Base-by-base conservation (phyloP, 2,888 invertebrate species). In the Elysia crispata region DNA sequence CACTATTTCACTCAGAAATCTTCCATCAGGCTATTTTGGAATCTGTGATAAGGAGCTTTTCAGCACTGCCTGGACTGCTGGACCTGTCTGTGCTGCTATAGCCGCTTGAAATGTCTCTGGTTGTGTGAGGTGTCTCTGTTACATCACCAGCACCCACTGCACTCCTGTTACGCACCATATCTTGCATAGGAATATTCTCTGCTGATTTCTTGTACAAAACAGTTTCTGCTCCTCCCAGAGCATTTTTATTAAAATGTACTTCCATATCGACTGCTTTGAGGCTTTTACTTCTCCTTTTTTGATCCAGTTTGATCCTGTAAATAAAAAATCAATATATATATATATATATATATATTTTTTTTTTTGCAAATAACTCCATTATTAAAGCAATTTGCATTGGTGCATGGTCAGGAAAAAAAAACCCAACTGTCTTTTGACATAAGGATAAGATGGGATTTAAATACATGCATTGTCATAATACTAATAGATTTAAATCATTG, bases 11-110 rank as follows among this genome's bases (percentile, higher is more conserved):
- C 30, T 15, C 6, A 28, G 25, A 20, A 70, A 28, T 70, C 1
- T 8, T 74, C 0, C 30, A 25, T 57, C 28, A 79, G 0, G 67
- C 74, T 67, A 57, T 74, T 33, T 23, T 76, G 6, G 75, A 62
- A 28, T 75, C 70, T 28, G 20, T 57, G 20, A 70, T 57, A 23
- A 84, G 80, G 5, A 84, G 82, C 70, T 81, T 84, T 54, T 84
- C 84, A 1, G 66, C 83, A 74, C 84, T 84, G 1, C 84, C 83
- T 31, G 79, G 73, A 33, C 83, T 84, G 69, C 83, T 84, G 15
- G 84, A 84, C 60, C 83, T 81, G 50, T 84, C 84, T 54, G 84
- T 84, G 60, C 84, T 84, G 79, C 84, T 84, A 73, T 84, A 83
- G 25, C 84, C 83, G 66, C 84, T 83, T 30, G 84, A 84, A 67